phyloP scores from a whole-genome alignment of 2,113 vertebrate species.

The Nanorana parkeri region DNA sequence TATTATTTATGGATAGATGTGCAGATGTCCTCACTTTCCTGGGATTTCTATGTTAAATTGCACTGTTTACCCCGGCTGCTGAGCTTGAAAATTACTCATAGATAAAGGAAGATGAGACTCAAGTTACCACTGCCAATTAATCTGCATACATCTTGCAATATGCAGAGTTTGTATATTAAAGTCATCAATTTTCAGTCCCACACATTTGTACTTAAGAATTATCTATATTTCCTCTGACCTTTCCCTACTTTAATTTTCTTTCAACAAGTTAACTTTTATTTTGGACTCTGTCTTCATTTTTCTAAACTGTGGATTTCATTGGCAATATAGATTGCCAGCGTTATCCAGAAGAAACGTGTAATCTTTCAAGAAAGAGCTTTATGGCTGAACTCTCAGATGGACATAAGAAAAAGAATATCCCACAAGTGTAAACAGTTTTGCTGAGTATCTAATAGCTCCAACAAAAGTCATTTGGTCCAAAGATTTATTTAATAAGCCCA shows the following conservation, averaged over 20 bases:
- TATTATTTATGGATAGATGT: slow-evolving; percentile 52
- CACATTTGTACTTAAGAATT: slow-evolving; percentile 39
- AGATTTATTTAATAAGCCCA: too few species aligned
- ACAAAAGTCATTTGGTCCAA: neutral
- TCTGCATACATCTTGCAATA: slow-evolving; percentile 23
- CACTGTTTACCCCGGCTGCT: slow-evolving; percentile 25
- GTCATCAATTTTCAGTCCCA: slow-evolving; percentile 35
- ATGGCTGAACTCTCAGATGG: neutral
- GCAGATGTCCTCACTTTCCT: slow-evolving; percentile 39
- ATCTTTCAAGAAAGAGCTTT: slow-evolving; percentile 3
- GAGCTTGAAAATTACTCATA: slow-evolving; percentile 38
- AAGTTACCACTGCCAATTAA: slow-evolving; percentile 36
- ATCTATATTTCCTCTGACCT: slow-evolving; percentile 44
- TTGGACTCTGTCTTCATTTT: slow-evolving; percentile 39
- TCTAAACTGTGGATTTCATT: slow-evolving; percentile 32
- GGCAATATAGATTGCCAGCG: slow-evolving; percentile 12
- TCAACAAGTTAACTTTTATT: slow-evolving; percentile 45
- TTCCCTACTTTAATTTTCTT: slow-evolving; percentile 27
- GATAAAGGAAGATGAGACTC: slow-evolving; percentile 41
- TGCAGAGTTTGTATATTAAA: slow-evolving; percentile 31
- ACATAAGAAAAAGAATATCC: slow-evolving; percentile 7
- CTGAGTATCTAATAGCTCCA: neutral
- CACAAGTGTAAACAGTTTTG: slow-evolving; percentile 11
- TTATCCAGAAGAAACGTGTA: neutral
- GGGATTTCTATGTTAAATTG: slow-evolving; percentile 16